Evolutionary conservation across 2,113 vertebrate species (phyloP), one percentile per base, ranked within the genome.

Genomic region (Myxocyprinus asiaticus): DNA sequence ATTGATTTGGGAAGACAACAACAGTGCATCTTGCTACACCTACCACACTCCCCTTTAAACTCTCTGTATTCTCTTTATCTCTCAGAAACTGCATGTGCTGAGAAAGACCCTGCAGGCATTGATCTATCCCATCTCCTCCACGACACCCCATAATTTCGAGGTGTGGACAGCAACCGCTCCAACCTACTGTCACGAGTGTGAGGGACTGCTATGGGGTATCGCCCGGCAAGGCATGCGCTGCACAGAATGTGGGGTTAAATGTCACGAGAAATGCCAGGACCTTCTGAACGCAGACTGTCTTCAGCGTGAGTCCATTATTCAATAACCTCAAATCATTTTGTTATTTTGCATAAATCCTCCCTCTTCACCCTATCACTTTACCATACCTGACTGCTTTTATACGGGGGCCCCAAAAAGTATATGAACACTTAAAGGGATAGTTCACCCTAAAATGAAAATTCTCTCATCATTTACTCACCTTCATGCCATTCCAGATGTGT

Each of bases 211-310:
- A 62, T 99, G 98, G 98, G 98, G 97, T 77, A 98, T 99, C 4
- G 98, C 98, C 4, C 93, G 98, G 0, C 98, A 99, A 90, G 98
- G 98, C 81, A 96, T 99, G 96, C 95, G 94, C 81, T 99, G 98
- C 88, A 92, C 95, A 0, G 98, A 99, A 79, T 99, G 98, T 15
- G 97, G 97, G 3, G 98, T 99, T 66, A 99, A 99, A 81, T 99
- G 97, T 77, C 97, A 99, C 0, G 97, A 99, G 75, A 99, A 99
- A 92, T 99, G 97, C 86, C 97, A 98, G 89, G 97, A 99, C 86
- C 95, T 99, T 77, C 94, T 99, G 64, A 99, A 97, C 0, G 98
- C 98, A 6, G 98, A 99, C 86, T 99, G 98, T 85, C 92, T 99
- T 81, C 98, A 99, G 85, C 94, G 98, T 99, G 90, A 98, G 97